These are phyloP conservation scores for Notodonta dromedarius DNA, from an alignment of 2,888 invertebrate species.

Conservation along the genomic window DNA sequence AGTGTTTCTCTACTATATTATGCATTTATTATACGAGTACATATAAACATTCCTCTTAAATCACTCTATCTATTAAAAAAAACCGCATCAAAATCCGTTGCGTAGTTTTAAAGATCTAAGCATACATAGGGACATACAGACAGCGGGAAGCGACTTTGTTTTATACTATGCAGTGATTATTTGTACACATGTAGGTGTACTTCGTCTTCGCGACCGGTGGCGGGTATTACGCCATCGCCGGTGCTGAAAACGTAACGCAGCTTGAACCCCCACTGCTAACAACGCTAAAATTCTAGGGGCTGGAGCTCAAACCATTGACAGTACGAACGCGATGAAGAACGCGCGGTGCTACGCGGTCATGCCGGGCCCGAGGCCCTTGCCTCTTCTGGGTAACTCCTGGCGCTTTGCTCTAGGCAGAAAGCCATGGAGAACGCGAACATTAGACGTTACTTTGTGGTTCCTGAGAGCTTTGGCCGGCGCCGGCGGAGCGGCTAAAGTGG, in stretches of 20 bases:
- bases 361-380: conserved; percentile 90
- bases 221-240: conserved; percentile 62
- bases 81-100: no score
- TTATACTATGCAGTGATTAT: no score
- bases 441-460: conserved; percentile 79
- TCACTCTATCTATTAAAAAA: no score
- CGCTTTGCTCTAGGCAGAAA: conserved; percentile 86
- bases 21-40: no score
- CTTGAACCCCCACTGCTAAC: conserved; percentile 67
- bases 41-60: no score
- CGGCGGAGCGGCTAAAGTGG: conserved; percentile 85
- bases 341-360: conserved; percentile 85
- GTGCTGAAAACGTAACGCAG: conserved; percentile 68
- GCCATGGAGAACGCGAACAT: conserved; percentile 81
- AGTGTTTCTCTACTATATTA: no score
- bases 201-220: conserved; percentile 56
- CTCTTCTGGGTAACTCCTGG: conserved; percentile 92
- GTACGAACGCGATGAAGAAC: conserved; percentile 65
- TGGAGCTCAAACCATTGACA: conserved; percentile 61
- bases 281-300: conserved; percentile 52
- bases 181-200: conserved; percentile 47
- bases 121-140: no score
- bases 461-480: conserved; percentile 73
- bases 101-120: no score
- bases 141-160: no score